Evolutionary conservation across 2,113 vertebrate species (phyloP).

Genomic region (Otolemur garnettii): DNA sequence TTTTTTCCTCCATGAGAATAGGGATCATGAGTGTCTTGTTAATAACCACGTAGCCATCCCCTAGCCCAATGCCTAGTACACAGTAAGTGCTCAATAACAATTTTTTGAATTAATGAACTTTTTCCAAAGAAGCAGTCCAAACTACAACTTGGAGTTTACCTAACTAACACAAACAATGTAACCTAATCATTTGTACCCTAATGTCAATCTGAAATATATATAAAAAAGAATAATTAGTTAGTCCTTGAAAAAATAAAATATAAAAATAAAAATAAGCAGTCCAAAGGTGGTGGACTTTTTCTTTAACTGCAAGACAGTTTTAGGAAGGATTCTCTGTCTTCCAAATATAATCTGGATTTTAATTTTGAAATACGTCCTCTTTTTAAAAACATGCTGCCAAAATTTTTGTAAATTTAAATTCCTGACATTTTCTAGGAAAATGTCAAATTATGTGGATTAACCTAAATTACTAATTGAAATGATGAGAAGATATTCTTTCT

Average conservation of each 20-base stretch:
- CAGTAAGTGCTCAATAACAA: background rate
- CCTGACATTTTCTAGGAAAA: conserved; percentile 57
- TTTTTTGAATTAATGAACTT: background rate
- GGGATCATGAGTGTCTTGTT: background rate
- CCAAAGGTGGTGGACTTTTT: conserved; percentile 16
- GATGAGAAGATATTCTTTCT: background rate
- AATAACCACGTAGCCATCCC: background rate
- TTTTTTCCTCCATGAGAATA: background rate
- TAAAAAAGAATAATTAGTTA: too few relatives aligned
- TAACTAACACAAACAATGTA: too few relatives aligned
- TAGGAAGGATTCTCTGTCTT: conserved; percentile 32
- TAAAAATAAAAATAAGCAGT: background rate
- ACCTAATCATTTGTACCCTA: too few relatives aligned
- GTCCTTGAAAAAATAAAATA: too few relatives aligned
- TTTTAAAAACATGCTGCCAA: conserved; percentile 23
- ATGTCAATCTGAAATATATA: too few relatives aligned
- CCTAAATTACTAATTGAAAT: conserved; percentile 45
- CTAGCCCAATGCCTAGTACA: background rate
- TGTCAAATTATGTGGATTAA: background rate
- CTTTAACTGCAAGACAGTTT: conserved; percentile 1
- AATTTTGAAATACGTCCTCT: background rate
- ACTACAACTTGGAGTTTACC: too few relatives aligned
- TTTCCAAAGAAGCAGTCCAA: conserved; percentile 25
- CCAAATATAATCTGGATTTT: conserved; percentile 43
- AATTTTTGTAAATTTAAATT: conserved; percentile 63